These are phyloP conservation scores for Muscicapa striata DNA, from an alignment of 2,797 vertebrate genomes.

Conservation along the genomic window DNA sequence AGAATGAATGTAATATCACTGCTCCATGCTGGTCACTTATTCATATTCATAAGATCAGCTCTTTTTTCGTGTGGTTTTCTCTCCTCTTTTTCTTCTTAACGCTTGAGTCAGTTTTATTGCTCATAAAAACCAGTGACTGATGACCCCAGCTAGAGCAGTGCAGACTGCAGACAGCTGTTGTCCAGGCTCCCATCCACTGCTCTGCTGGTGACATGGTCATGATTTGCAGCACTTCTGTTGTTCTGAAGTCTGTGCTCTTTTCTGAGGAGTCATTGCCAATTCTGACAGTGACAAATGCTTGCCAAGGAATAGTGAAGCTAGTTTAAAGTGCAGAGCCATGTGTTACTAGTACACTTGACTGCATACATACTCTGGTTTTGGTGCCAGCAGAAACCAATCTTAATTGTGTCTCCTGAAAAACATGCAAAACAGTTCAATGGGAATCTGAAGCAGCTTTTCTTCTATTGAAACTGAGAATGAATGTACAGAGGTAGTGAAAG, in stretches of 20 bases:
- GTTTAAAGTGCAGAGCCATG: slow-evolving; percentile 62
- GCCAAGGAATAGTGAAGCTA: slow-evolving; percentile 50
- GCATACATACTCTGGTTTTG: slow-evolving; percentile 21
- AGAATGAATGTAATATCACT: background rate
- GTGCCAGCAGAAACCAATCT: slow-evolving; percentile 49
- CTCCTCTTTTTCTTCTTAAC: slow-evolving; percentile 55
- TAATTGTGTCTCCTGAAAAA: slow-evolving; percentile 57
- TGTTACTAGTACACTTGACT: slow-evolving; percentile 55
- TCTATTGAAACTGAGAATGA: slow-evolving; percentile 37
- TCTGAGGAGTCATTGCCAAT: slow-evolving; percentile 47
- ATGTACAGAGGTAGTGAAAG: slow-evolving; percentile 27
- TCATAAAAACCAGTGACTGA: slow-evolving; percentile 68
- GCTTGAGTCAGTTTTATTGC: slow-evolving; percentile 60
- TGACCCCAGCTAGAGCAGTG: slow-evolving; percentile 50
- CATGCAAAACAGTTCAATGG: slow-evolving; percentile 11
- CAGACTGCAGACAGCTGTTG: slow-evolving; percentile 62
- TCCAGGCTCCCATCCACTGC: slow-evolving; percentile 57
- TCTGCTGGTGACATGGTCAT: slow-evolving; percentile 44
- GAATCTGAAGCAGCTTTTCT: slow-evolving; percentile 52
- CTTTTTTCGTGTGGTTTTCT: slow-evolving; percentile 27
- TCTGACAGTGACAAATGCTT: slow-evolving; percentile 60
- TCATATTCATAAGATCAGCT: slow-evolving; percentile 62
- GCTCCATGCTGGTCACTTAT: slow-evolving; percentile 36
- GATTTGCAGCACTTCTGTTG: slow-evolving; percentile 47
- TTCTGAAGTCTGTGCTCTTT: slow-evolving; percentile 19